A percentile compares a stretch with the other conserved stretches of the same genome.
phyloP scores from a whole-genome alignment of 2,113 vertebrate genomes.

The Hymenochirus boettgeri region DNA sequence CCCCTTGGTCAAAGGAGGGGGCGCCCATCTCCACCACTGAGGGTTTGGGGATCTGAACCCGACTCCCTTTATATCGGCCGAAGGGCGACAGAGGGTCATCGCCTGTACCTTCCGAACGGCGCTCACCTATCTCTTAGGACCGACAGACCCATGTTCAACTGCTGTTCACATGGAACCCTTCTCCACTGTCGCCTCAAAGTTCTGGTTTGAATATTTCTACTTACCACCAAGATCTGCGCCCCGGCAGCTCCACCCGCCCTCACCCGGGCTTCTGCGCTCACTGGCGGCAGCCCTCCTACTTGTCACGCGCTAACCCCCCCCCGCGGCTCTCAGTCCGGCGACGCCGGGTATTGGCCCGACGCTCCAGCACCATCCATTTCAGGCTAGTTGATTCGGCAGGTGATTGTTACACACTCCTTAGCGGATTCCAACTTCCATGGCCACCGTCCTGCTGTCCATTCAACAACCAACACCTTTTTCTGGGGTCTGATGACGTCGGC shows the following conservation, averaged over 20 bases:
- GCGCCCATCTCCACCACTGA: neutral
- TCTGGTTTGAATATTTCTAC: neutral
- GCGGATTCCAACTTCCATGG: conserved; percentile 47
- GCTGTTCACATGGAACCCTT: no score
- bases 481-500: conserved; percentile 42
- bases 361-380: conserved; percentile 7
- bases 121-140: neutral
- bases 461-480: conserved; percentile 46
- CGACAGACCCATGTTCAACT: no score
- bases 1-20: no score
- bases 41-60: neutral
- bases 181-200: neutral
- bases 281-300: no score
- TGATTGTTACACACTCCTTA: conserved; percentile 5
- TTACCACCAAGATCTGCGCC: no score
- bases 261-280: no score
- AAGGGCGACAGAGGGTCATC: conserved; percentile 1
- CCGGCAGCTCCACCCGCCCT: no score
- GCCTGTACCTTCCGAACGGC: no score
- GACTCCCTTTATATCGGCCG: conserved; percentile 1
- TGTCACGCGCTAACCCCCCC: no score
- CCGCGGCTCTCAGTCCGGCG: no score
- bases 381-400: conserved; percentile 8
- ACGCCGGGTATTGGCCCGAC: neutral
- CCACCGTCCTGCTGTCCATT: conserved; percentile 48